These are phyloP conservation scores for Camponotus pennsylvanicus DNA, from an alignment of 1,140 invertebrate genomes.

Conservation along the genomic window DNA sequence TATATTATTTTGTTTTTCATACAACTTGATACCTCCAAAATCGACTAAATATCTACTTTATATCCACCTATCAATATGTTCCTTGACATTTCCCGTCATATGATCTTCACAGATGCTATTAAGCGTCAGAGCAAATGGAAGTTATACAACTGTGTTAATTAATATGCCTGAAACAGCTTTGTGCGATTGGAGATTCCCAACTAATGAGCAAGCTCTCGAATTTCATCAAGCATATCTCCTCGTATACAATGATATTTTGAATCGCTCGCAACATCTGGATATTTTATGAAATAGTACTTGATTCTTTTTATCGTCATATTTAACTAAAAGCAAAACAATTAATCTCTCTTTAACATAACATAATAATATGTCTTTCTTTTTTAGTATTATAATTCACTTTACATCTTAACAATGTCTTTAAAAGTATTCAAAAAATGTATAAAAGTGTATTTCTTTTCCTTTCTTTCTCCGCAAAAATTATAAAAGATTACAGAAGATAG, in stretches of 20 bases:
- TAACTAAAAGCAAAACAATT: background rate
- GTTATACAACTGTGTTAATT: conserved; percentile 43
- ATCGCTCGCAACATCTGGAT: background rate
- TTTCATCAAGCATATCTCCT: conserved; percentile 20
- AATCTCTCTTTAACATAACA: background rate
- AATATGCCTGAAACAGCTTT: conserved; percentile 51
- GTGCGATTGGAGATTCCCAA: conserved; percentile 34
- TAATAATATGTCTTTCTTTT: background rate
- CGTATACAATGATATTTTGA: background rate
- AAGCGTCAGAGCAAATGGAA: conserved; percentile 6
- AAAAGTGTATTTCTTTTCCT: too few species aligned
- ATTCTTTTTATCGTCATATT: background rate
- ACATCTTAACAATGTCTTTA: background rate
- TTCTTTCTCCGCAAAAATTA: too few species aligned
- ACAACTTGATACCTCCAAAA: background rate
- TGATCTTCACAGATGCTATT: background rate
- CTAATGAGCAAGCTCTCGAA: conserved; percentile 52
- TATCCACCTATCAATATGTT: background rate
- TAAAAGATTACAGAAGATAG: too few species aligned
- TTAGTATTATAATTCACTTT: background rate
- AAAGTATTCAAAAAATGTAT: background rate
- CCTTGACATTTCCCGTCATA: conserved; percentile 12
- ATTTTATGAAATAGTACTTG: background rate
- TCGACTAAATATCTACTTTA: background rate
- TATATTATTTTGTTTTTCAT: background rate